phyloP scores from a whole-genome alignment of 2,797 vertebrate species.

The Menidia menidia region DNA sequence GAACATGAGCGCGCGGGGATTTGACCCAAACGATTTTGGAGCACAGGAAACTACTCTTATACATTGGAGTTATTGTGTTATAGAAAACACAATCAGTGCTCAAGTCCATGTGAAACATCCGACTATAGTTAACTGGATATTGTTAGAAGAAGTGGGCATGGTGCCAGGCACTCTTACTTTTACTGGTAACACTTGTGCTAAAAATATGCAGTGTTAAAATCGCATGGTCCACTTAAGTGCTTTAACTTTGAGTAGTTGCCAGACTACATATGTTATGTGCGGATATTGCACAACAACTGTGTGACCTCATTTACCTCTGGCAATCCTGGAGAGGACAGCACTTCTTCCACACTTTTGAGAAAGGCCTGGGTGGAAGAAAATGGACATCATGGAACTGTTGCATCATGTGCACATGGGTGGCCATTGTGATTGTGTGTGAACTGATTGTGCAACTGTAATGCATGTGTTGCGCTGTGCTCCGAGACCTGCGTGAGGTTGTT shows the following conservation, averaged over 20 bases:
- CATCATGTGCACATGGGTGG: slow-evolving; percentile 50
- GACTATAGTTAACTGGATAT: background rate
- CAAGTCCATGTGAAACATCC: slow-evolving; percentile 4
- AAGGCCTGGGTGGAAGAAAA: slow-evolving; percentile 84
- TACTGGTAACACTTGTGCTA: slow-evolving; percentile 17
- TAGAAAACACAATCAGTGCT: background rate
- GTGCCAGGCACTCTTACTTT: slow-evolving; percentile 34
- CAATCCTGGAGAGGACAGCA: slow-evolving; percentile 81
- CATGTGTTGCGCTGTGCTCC: slow-evolving; percentile 17
- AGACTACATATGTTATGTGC: slow-evolving; percentile 55
- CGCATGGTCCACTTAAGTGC: slow-evolving; percentile 22
- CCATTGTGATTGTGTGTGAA: slow-evolving; percentile 53
- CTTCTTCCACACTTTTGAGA: slow-evolving; percentile 87
- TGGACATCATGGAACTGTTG: slow-evolving; percentile 57
- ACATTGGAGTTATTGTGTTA: slow-evolving; percentile 24
- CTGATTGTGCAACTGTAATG: slow-evolving; percentile 26
- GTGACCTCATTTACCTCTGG: slow-evolving; percentile 76
- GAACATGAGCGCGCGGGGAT: slow-evolving; percentile 33
- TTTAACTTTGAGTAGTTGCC: slow-evolving; percentile 33
- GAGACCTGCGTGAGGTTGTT: slow-evolving; percentile 90
- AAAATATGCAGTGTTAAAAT: slow-evolving; percentile 39
- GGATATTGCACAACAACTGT: slow-evolving; percentile 50
- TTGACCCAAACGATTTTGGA: slow-evolving; percentile 24
- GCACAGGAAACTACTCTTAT: slow-evolving; percentile 29
- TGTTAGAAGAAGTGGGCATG: slow-evolving; percentile 9